Conservation (phyloP, 2,797 vertebrate genomes). For the Gymnoscopelus braueri region DNA sequence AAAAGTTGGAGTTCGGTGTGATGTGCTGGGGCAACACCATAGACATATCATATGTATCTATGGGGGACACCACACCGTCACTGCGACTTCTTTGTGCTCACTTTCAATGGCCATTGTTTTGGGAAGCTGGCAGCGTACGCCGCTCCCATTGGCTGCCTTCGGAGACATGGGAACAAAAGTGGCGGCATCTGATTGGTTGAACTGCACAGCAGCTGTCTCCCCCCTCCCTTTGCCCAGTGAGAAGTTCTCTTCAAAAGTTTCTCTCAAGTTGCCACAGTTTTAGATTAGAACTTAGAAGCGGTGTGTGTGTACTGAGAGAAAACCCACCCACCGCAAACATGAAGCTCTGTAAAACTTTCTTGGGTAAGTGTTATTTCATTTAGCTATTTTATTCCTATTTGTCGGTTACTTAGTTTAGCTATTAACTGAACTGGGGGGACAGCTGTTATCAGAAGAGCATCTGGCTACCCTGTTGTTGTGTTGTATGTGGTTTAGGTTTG, state of each 20-base stretch:
- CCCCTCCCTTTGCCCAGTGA: slow-evolving; percentile 55
- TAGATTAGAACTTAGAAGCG: slow-evolving; percentile 56
- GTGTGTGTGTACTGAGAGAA: slow-evolving; percentile 31
- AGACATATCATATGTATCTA: too few relatives aligned
- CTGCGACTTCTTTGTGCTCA: slow-evolving; percentile 72
- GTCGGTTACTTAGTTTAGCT: too few relatives aligned
- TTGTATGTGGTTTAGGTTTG: too few relatives aligned
- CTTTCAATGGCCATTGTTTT: slow-evolving; percentile 73
- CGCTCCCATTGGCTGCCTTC: slow-evolving; percentile 75
- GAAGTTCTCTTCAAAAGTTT: slow-evolving; percentile 85
- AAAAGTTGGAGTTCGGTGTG: slow-evolving; percentile 20
- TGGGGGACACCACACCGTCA: not conserved
- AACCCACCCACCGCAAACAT: slow-evolving; percentile 76
- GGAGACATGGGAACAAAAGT: slow-evolving; percentile 8
- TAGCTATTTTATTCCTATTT: too few relatives aligned
- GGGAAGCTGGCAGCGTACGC: slow-evolving; percentile 33
- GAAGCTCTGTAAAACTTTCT: slow-evolving; percentile 87
- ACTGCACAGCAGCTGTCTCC: slow-evolving; percentile 56
- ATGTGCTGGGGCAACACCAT: too few relatives aligned
- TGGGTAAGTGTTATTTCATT: slow-evolving; percentile 79
- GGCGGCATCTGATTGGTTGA: slow-evolving; percentile 49
- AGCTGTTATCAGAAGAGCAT: too few relatives aligned
- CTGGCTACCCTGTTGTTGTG: too few relatives aligned
- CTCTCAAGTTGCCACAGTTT: slow-evolving; percentile 69
- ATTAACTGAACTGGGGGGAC: too few relatives aligned